Conservation (phyloP, 92 coral and sea anemone genomes). For the Galaxea fascicularis region DNA sequence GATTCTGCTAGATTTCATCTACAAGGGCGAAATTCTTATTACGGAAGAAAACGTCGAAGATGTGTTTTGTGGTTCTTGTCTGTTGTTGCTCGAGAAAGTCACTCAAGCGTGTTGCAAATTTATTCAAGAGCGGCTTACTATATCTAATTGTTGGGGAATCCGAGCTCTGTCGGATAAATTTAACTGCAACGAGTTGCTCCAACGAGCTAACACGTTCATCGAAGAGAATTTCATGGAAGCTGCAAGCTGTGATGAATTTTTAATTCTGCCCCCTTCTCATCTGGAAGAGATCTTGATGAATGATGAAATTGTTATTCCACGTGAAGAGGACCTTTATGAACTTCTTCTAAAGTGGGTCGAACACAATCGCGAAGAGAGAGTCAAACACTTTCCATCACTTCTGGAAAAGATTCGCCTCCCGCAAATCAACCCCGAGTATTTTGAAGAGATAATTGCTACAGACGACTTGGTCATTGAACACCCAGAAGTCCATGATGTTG, state of each 20-base stretch:
- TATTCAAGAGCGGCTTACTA: constrained; percentile 87
- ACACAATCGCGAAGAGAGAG: constrained; percentile 68
- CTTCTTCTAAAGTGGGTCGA: constrained; percentile 82
- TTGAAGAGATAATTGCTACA: constrained; percentile 68
- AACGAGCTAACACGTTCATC: constrained; percentile 82
- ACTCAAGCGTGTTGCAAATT: constrained; percentile 90
- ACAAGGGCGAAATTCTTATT: constrained; percentile 82
- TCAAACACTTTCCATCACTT: constrained; percentile 66
- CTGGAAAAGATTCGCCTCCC: constrained; percentile 84
- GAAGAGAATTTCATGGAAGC: constrained; percentile 89
- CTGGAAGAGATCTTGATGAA: constrained; percentile 75
- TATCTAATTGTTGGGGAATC: constrained; percentile 96
- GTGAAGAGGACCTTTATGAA: constrained; percentile 89
- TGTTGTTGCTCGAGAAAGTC: constrained; percentile 82
- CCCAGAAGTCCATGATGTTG: constrained; percentile 68
- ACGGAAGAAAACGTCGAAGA: constrained; percentile 98
- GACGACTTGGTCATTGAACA: constrained; percentile 69
- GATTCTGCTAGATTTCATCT: constrained; percentile 83
- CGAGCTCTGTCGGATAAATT: constrained; percentile 88
- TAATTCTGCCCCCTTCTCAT: constrained; percentile 78
- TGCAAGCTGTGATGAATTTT: constrained; percentile 79
- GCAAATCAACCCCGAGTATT: constrained; percentile 77
- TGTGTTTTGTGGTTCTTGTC: constrained; percentile 86
- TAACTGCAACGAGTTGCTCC: constrained; percentile 77
- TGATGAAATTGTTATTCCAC: constrained; percentile 83